Evolutionary conservation across 1,140 invertebrate species (phyloP), one percentile per base, ranked within the genome.

Genomic region (Acromyrmex charruanus): DNA sequence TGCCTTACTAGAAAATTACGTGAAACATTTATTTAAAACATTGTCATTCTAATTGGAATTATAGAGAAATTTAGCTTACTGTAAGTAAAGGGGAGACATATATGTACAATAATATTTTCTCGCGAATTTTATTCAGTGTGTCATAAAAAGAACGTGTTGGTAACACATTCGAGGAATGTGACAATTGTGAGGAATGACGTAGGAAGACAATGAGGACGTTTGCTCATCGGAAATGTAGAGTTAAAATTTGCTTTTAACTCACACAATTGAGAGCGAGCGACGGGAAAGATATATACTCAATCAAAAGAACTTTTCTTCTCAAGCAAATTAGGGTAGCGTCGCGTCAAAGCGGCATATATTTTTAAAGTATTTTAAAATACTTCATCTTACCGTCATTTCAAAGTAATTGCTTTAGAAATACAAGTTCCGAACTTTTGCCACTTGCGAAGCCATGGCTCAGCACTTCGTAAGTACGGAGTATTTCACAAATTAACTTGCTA

Each of bases 301-400:
- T 74, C 53, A 35, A 3, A 31, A 31, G 21, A 82, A 77, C 18
- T 61, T 84, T 55, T 16, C 71, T 63, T 51, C 69, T 21, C 18
- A 18, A 39, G 39, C 25, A 77, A 84, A 84, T 84, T 84, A 84
- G 9, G 18, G 12, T 44, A 21, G 14, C 53, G 7, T 39, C 21
- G 16, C 39, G 58, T 31, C 35, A 35, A 61, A 63, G 35, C 31
- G n/a, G 1, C 49, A 63, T 21, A 63, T 21, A 59, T 16, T 58
- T 59, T 39, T 31, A 61, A 75, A 35, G 18, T 77, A 44, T 75
- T 75, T 84, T 84, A 44, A 44, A 44, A 44, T 44, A 77, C 39
- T 77, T 77, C 31, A 44, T 44, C 39, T 44, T 44, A 44, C 39
- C 2, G 0, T 44, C 39, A 44, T 44, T 44, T 44, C 39, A 44